Evolutionary conservation across 2,113 vertebrate genomes (phyloP).

Genomic region (Austrofundulus limnaeus): DNA sequence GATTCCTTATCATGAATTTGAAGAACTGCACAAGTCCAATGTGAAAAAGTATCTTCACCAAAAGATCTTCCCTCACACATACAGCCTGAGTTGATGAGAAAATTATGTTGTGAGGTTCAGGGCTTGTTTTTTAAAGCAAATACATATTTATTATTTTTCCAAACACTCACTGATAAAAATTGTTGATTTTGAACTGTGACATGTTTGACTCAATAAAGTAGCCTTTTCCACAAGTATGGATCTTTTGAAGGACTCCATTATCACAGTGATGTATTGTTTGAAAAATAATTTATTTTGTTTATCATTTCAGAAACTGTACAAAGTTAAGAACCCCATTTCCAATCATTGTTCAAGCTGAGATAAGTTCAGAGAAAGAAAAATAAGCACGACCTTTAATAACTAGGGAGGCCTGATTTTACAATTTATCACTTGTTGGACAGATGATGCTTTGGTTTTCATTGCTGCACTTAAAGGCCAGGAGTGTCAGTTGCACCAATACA

Average conservation of each 20-base stretch:
- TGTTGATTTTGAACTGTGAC: slow-evolving; percentile 9
- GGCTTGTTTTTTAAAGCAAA: not conserved
- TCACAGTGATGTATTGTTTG: slow-evolving; percentile 28
- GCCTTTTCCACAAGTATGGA: slow-evolving; percentile 31
- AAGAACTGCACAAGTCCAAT: slow-evolving; percentile 69
- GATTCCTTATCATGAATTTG: slow-evolving; percentile 89
- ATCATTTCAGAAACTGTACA: slow-evolving; percentile 66
- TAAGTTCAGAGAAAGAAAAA: slow-evolving; percentile 11
- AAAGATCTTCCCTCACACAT: slow-evolving; percentile 86
- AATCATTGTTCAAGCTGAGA: slow-evolving; percentile 35
- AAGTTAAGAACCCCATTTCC: slow-evolving; percentile 58
- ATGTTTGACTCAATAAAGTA: slow-evolving; percentile 49
- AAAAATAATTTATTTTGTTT: slow-evolving; percentile 80
- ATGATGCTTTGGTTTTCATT: slow-evolving; percentile 41
- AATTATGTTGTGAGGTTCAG: accelerated
- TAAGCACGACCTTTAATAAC: slow-evolving; percentile 17
- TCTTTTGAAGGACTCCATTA: slow-evolving; percentile 37
- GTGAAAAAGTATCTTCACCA: slow-evolving; percentile 86
- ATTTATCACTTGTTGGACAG: slow-evolving; percentile 17
- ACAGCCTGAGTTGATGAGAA: slow-evolving; percentile 64
- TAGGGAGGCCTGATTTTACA: slow-evolving; percentile 6
- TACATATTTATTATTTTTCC: slow-evolving; percentile 40
- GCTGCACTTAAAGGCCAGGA: slow-evolving; percentile 32
- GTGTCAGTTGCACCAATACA: slow-evolving; percentile 64
- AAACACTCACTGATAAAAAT: not conserved